These are phyloP conservation scores for Acromyrmex echinatior DNA, from an alignment of 1,140 invertebrate genomes.

Conservation along the genomic window DNA sequence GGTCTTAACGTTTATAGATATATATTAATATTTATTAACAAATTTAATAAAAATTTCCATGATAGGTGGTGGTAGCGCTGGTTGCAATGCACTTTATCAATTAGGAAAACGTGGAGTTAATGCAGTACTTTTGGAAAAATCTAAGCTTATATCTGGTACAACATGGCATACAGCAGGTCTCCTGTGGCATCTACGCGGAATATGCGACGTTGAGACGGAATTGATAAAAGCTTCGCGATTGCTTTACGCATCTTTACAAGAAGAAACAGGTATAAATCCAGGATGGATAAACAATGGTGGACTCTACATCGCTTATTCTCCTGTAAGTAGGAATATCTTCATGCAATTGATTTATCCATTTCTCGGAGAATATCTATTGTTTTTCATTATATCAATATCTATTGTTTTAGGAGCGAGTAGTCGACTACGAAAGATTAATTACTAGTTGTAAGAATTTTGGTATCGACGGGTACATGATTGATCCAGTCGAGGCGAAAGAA, in stretches of 20 bases:
- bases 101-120: slow-evolving; percentile 92
- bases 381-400: not conserved
- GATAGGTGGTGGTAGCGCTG: slow-evolving; percentile 94
- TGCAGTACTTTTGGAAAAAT: slow-evolving; percentile 93
- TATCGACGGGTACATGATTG: slow-evolving; percentile 91
- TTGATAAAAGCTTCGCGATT: slow-evolving; percentile 90
- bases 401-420: slow-evolving; percentile 89
- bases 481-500: slow-evolving; percentile 91
- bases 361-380: not conserved
- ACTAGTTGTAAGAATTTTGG: slow-evolving; percentile 92
- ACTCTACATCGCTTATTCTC: slow-evolving; percentile 93
- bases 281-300: slow-evolving; percentile 96
- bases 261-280: slow-evolving; percentile 93
- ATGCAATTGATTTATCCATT: not conserved
- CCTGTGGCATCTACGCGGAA: slow-evolving; percentile 92
- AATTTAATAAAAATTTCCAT: slow-evolving; percentile 64
- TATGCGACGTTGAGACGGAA: slow-evolving; percentile 93
- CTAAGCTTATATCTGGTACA: slow-evolving; percentile 94
- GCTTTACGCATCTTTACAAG: slow-evolving; percentile 90
- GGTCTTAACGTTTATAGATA: not conserved
- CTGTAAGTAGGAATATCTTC: slow-evolving; percentile 85
- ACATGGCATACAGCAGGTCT: slow-evolving; percentile 95
- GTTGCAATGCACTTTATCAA: slow-evolving; percentile 95
- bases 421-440: slow-evolving; percentile 94
- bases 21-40: not conserved